Conservation (phyloP, 35 echinoderm and acorn worm species). For the Holothuria glaberrima region DNA sequence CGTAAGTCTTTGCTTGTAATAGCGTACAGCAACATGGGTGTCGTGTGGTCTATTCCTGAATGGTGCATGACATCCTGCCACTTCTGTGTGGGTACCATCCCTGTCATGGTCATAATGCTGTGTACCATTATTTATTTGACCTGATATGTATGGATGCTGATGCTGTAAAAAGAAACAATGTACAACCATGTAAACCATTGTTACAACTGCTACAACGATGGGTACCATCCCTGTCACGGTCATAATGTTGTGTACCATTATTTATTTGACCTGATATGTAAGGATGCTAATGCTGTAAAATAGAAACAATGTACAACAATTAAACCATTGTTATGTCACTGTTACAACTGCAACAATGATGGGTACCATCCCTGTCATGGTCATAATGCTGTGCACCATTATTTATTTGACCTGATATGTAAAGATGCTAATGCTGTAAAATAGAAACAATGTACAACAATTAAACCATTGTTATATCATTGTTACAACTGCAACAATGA, state of each 20-base stretch:
- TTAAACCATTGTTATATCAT: too few relatives aligned
- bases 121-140: conserved; percentile 95
- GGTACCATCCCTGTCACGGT: conserved; percentile 92
- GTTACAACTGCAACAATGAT: too few relatives aligned
- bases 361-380: too few relatives aligned
- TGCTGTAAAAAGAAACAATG: conserved; percentile 58
- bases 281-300: conserved; percentile 86
- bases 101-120: conserved; percentile 94
- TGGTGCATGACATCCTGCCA: conserved; percentile 86
- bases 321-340: too few relatives aligned
- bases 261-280: conserved; percentile 85
- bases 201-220: too few relatives aligned
- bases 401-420: too few relatives aligned
- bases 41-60: conserved; percentile 90
- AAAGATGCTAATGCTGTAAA: too few relatives aligned
- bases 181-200: too few relatives aligned
- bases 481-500: too few relatives aligned
- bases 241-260: conserved; percentile 29
- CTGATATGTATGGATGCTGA: conserved; percentile 97
- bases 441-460: too few relatives aligned
- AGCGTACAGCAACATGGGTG: conserved; percentile 86
- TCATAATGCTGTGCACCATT: too few relatives aligned
- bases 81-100: conserved; percentile 96
- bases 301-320: too few relatives aligned
- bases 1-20: conserved; percentile 77